These are phyloP conservation scores for Calameuta pallipes DNA, from an alignment of 2,888 invertebrate species.

Conservation along the genomic window DNA sequence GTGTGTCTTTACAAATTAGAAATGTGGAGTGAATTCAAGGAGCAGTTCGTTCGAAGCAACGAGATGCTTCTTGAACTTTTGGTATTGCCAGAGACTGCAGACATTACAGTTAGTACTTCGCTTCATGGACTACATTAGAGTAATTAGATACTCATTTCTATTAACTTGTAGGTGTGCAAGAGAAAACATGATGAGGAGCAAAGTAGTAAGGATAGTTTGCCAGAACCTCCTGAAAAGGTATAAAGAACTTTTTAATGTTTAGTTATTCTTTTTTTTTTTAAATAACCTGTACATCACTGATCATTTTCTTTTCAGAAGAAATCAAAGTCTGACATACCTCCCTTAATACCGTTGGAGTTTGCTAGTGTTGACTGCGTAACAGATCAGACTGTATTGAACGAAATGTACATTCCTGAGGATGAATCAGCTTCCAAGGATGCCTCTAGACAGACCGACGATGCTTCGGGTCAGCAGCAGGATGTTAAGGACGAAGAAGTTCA, in stretches of 20 bases:
- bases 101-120: slow-evolving; percentile 32
- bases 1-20: slow-evolving; percentile 60
- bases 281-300: not conserved
- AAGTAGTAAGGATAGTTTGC: slow-evolving; percentile 5
- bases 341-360: slow-evolving; percentile 23
- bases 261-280: not conserved
- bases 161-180: not conserved
- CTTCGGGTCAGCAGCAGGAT: too few species aligned
- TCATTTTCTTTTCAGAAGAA: slow-evolving; percentile 38
- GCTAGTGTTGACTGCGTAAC: slow-evolving; percentile 13
- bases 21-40: slow-evolving; percentile 59
- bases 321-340: slow-evolving; percentile 24
- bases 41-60: slow-evolving; percentile 53
- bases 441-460: not conserved
- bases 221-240: slow-evolving; percentile 10
- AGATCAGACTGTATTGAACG: slow-evolving; percentile 17
- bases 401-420: slow-evolving; percentile 31
- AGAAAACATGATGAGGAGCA: slow-evolving; percentile 9
- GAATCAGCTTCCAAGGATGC: slow-evolving; percentile 23
- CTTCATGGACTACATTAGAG: too few species aligned
- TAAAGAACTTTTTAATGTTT: not conserved
- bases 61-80: slow-evolving; percentile 44
- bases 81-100: slow-evolving; percentile 32
- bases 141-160: too few species aligned
- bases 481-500: not conserved